These are phyloP conservation scores for Diachasmimorpha longicaudata DNA, from an alignment of 1,140 invertebrate species.

Conservation along the genomic window DNA sequence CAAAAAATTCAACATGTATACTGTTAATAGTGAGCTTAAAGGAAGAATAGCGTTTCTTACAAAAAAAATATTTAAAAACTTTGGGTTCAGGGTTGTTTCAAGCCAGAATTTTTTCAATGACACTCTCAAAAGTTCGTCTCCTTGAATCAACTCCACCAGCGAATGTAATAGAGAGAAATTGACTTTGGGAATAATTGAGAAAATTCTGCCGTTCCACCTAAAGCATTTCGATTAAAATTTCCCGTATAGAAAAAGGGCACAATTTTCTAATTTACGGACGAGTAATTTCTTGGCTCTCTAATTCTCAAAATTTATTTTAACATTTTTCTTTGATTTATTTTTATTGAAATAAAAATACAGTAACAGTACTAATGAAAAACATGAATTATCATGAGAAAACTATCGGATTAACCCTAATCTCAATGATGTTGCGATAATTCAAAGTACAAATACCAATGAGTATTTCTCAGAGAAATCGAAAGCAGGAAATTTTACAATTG, in stretches of 20 bases:
- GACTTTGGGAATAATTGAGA: conserved; percentile 9
- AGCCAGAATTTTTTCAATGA: conserved; percentile 13
- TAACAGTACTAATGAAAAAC: not conserved
- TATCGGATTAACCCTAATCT: not conserved
- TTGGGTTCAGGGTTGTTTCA: conserved; percentile 1
- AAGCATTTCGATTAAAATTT: conserved; percentile 54
- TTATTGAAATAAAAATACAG: conserved; percentile 11
- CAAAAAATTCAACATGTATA: conserved; percentile 50
- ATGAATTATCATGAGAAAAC: not conserved
- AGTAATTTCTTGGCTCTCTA: conserved; percentile 32
- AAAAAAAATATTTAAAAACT: conserved; percentile 16
- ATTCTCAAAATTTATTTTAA: conserved; percentile 21
- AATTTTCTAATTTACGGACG: conserved; percentile 19
- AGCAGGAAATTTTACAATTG: conserved; percentile 22
- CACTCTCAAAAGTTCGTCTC: not conserved
- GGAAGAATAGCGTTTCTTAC: conserved; percentile 50
- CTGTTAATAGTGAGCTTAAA: conserved; percentile 65
- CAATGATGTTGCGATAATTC: not conserved
- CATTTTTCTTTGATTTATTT: conserved; percentile 29
- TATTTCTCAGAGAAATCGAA: conserved; percentile 16
- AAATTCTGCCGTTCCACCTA: conserved; percentile 45
- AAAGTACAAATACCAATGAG: not conserved
- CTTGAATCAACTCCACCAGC: not conserved
- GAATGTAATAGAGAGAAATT: not conserved
- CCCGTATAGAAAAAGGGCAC: conserved; percentile 25